Evolutionary conservation across 2,797 vertebrate species (phyloP).

Genomic region (Chrysocyon brachyurus): DNA sequence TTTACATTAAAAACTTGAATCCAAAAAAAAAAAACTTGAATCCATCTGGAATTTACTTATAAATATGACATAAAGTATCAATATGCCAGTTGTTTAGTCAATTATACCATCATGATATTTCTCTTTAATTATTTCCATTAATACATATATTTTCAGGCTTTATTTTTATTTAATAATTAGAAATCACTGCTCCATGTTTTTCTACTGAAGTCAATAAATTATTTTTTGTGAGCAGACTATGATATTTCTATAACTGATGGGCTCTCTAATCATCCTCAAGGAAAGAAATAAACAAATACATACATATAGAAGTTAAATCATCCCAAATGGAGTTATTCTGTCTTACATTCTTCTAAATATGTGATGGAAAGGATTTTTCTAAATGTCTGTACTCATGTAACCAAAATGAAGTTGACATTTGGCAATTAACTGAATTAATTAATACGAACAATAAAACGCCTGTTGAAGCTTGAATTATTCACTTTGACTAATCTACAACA

Average conservation of each 20-base stretch:
- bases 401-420: not conserved
- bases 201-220: not conserved
- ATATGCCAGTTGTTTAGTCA: not conserved
- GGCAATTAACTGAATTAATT: not conserved
- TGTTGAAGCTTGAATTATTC: not conserved
- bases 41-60: not conserved
- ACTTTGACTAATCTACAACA: not conserved
- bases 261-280: not conserved
- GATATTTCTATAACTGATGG: not conserved
- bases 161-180: not conserved
- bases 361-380: not conserved
- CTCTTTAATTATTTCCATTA: not conserved
- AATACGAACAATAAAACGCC: not conserved
- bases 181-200: not conserved
- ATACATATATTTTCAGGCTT: not conserved
- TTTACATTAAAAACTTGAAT: conserved; percentile 21
- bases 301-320: not conserved
- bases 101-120: not conserved
- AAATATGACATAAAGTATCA: not conserved
- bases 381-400: not conserved
- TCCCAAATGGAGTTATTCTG: not conserved
- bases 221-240: not conserved
- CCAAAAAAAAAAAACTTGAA: not conserved
- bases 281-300: not conserved
- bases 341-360: not conserved